Percentiles rank a stretch among this genome's conserved stretches.
Conservation (phyloP, 1,140 invertebrate genomes). For the Drosophila varians region DNA sequence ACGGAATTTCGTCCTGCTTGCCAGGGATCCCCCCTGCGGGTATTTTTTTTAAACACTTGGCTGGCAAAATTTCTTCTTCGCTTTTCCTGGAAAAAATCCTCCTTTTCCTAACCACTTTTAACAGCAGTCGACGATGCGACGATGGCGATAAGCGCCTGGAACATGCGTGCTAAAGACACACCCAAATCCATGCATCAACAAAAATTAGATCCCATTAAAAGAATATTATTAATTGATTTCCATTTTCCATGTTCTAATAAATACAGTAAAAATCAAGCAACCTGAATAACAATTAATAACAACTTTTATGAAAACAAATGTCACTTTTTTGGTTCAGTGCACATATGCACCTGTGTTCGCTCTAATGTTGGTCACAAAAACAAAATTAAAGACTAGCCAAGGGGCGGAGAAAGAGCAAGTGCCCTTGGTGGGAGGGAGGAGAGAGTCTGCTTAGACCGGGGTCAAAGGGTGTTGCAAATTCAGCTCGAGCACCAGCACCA, state of each 20-base stretch:
- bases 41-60: not conserved
- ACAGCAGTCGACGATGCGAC: slow-evolving; percentile 43
- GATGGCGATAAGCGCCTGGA: slow-evolving; percentile 70
- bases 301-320: not conserved
- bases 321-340: slow-evolving; percentile 4
- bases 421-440: not conserved
- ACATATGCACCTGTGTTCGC: slow-evolving; percentile 20
- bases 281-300: not conserved
- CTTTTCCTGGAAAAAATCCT: not conserved
- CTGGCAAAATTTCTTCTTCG: not conserved
- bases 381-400: slow-evolving; percentile 5
- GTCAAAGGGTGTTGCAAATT: slow-evolving; percentile 44
- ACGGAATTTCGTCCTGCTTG: slow-evolving; percentile 73
- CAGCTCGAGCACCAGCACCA: slow-evolving; percentile 31
- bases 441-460: not conserved
- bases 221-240: too few relatives aligned
- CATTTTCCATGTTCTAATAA: too few relatives aligned
- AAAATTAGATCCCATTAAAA: not conserved
- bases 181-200: not conserved
- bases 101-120: slow-evolving; percentile 27
- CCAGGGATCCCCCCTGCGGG: slow-evolving; percentile 35
- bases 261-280: not conserved
- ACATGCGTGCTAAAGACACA: slow-evolving; percentile 76
- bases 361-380: slow-evolving; percentile 28
- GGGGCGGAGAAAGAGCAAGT: not conserved